Evolutionary conservation across 2,888 invertebrate species (phyloP), one percentile per base, ranked within the genome.

Genomic region (Merodon equestris): DNA sequence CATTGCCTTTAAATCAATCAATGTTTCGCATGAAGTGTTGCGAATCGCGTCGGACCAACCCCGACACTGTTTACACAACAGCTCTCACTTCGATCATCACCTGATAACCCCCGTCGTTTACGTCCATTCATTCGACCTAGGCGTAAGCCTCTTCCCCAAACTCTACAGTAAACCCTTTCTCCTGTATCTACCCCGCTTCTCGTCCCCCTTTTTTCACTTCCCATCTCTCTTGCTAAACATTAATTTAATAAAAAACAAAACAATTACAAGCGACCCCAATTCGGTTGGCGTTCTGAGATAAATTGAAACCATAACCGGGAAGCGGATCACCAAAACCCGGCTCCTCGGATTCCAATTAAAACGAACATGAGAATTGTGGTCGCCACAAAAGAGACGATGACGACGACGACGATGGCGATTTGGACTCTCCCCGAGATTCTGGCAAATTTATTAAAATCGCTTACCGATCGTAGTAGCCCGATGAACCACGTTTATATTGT

Each of bases 261-360:
- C 53, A 58, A 60, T 68, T 51, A 60, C 51, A 60, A 10, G 27
- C 61, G 70, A 61, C 61, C 70, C 54, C 70, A 15, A 70, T 61
- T 61, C 54, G 9, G 5, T 15, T 42, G 18, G 34, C 38, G 27
- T 19, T 66, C 48, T 48, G 53, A 27, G 27, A 48, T 48, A 53
- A 61, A 56, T 54, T 60, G 47, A 47, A 27, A 27, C 38, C 13
- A 53, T 17, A 60, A 70, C 53, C 47, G 48, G 34, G 67, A 50
- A 57, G 64, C 45, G 56, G 45, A 47, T 17, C 17, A n/a, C 27
- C 57, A 44, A 44, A 34, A 5, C 34, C 3, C 34, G 13, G 18
- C 48, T 61, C n/a, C 48, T 18, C 54, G 54, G 54, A 54, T 70
- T 70, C 54, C 70, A 70, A 70, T 70, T 70, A 70, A 61, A 61